A percentile compares a stretch with the other conserved stretches of the same genome.
These are phyloP conservation scores for Budorcas taxicolor DNA, from an alignment of 2,113 vertebrate genomes.

Conservation along the genomic window DNA sequence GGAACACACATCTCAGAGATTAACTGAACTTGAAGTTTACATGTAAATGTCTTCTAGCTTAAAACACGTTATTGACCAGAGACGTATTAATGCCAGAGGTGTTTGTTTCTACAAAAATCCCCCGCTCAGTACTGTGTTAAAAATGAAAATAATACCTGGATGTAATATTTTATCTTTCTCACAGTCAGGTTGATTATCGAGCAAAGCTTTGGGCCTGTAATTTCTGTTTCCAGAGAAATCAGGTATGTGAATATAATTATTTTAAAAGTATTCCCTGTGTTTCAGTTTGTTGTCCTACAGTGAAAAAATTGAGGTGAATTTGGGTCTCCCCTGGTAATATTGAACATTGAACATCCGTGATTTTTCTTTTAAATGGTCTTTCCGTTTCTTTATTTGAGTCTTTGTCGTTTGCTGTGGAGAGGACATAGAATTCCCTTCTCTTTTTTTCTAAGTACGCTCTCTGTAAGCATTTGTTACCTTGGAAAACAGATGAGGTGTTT, in stretches of 20 bases:
- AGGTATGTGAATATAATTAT: constrained; percentile 80
- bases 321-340: not conserved
- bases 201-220: constrained; percentile 99
- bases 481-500: not conserved
- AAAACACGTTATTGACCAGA: not conserved
- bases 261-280: not conserved
- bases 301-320: not conserved
- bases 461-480: not conserved
- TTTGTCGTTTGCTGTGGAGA: not conserved
- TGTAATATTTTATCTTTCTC: constrained; percentile 53
- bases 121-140: not conserved
- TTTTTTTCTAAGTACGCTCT: not conserved
- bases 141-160: not conserved
- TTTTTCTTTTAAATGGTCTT: not conserved
- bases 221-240: constrained; percentile 98
- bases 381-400: not conserved
- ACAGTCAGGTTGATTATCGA: constrained; percentile 95
- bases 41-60: constrained; percentile 9
- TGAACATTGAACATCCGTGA: not conserved
- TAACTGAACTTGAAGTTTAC: not conserved
- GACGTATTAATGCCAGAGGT: not conserved
- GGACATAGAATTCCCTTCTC: not conserved
- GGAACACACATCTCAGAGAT: not conserved
- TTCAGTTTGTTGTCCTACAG: not conserved
- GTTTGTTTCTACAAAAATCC: not conserved